Evolutionary conservation across 30 jellyfish, hydroid and myxozoan genomes (phyloP).

Genomic region (Rhopilema esculentum): DNA sequence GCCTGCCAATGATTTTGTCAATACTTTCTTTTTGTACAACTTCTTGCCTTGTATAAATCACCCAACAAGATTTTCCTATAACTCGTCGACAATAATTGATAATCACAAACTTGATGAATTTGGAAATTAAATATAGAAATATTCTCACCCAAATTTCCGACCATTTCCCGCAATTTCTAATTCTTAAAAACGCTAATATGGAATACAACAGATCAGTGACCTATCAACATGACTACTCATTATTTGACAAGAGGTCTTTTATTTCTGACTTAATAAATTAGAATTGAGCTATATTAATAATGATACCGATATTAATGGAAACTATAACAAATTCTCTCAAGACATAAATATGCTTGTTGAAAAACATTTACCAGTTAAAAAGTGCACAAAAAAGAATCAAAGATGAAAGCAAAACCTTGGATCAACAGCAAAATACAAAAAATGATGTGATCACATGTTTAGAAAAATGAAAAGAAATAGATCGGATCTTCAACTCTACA

Average conservation of each 20-base stretch:
- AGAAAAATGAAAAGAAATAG: not conserved
- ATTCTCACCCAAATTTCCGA: conserved; percentile 42
- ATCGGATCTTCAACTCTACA: not conserved
- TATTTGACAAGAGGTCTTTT: conserved; percentile 26
- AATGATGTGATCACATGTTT: not conserved
- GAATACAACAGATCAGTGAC: conserved; percentile 29
- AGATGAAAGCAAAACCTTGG: conserved; percentile 44
- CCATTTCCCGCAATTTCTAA: conserved; percentile 57
- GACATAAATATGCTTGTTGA: conserved; percentile 29
- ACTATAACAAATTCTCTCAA: conserved; percentile 22
- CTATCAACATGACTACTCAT: conserved; percentile 42
- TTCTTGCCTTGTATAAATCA: conserved; percentile 8
- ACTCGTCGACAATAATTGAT: conserved; percentile 15
- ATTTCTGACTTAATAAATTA: conserved; percentile 35
- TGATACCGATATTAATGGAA: conserved; percentile 38
- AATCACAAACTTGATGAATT: conserved; percentile 23
- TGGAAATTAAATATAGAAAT: conserved; percentile 45
- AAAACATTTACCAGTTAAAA: conserved; percentile 53
- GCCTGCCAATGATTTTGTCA: conserved; percentile 35
- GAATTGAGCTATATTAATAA: conserved; percentile 28
- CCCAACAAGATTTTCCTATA: conserved; percentile 30
- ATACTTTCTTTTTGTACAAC: conserved; percentile 30
- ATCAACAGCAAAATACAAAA: conserved; percentile 12
- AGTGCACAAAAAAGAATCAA: conserved; percentile 34
- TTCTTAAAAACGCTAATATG: conserved; percentile 41